A percentile compares a stretch with the other conserved stretches of the same genome.
These are phyloP conservation scores for Novumbra hubbsi DNA, from an alignment of 2,797 vertebrate species.

Conservation along the genomic window DNA sequence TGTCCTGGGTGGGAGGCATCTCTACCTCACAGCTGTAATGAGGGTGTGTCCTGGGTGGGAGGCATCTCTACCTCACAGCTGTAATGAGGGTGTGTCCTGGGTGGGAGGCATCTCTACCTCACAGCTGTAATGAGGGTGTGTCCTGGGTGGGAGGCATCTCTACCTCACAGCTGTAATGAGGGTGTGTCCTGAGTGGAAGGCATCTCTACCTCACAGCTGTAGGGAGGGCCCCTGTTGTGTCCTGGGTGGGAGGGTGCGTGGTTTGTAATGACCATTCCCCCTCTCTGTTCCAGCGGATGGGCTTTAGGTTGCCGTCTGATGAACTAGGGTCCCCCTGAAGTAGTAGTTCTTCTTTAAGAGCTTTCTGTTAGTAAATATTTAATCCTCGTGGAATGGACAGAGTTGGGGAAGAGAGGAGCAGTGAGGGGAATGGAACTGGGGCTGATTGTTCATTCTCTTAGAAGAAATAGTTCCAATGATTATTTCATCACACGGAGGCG, in stretches of 20 bases:
- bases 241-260: slow-evolving; percentile 33
- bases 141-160: no score
- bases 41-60: no score
- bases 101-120: no score
- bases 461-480: slow-evolving; percentile 70
- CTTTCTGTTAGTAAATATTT: slow-evolving; percentile 68
- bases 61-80: no score
- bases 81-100: no score
- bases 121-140: no score
- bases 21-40: no score
- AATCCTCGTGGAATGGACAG: slow-evolving; percentile 43
- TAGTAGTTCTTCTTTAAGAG: slow-evolving; percentile 42
- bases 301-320: slow-evolving; percentile 33
- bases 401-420: slow-evolving; percentile 42
- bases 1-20: no score
- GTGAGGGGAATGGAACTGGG: slow-evolving; percentile 57
- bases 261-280: not conserved
- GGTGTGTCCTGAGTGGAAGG: slow-evolving; percentile 68
- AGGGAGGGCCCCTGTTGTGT: slow-evolving; percentile 42
- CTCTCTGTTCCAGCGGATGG: not conserved
- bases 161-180: no score
- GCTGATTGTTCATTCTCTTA: slow-evolving; percentile 72
- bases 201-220: slow-evolving; percentile 53
- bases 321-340: slow-evolving; percentile 21
- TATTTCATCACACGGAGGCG: slow-evolving; percentile 67